phyloP scores from a whole-genome alignment of 2,888 invertebrate genomes.

The Xylota segnis region DNA sequence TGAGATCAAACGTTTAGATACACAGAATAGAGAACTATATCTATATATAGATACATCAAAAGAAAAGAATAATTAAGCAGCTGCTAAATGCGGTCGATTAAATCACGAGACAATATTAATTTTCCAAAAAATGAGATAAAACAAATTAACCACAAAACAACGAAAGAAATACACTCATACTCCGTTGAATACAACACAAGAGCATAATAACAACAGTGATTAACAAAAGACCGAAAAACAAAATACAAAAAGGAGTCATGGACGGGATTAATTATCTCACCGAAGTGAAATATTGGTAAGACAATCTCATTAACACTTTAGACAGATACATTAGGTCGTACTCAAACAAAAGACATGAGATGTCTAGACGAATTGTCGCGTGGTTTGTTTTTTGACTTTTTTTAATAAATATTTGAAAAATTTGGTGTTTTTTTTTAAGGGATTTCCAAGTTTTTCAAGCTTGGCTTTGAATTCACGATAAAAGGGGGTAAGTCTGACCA shows the following conservation, averaged over 20 bases:
- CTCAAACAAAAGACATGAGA: background rate
- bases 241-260: constrained; percentile 24
- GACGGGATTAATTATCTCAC: constrained; percentile 48
- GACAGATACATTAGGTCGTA: background rate
- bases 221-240: background rate
- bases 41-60: background rate
- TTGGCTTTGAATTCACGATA: no score
- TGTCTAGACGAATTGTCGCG: constrained; percentile 32
- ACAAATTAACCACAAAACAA: constrained; percentile 2
- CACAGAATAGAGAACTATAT: background rate
- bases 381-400: no score
- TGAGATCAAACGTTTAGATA: constrained; percentile 23
- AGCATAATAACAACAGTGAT: constrained; percentile 4
- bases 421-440: no score
- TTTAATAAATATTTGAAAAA: background rate
- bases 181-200: background rate
- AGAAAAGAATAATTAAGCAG: constrained; percentile 31
- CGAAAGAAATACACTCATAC: constrained; percentile 1
- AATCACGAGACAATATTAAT: constrained; percentile 45
- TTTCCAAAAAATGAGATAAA: constrained; percentile 43
- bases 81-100: constrained; percentile 48
- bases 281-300: constrained; percentile 57
- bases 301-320: constrained; percentile 35
- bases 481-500: no score
- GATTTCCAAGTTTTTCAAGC: no score